Evolutionary conservation across 1,140 invertebrate genomes (phyloP).

Genomic region (Macrotrachela quadricornifera): DNA sequence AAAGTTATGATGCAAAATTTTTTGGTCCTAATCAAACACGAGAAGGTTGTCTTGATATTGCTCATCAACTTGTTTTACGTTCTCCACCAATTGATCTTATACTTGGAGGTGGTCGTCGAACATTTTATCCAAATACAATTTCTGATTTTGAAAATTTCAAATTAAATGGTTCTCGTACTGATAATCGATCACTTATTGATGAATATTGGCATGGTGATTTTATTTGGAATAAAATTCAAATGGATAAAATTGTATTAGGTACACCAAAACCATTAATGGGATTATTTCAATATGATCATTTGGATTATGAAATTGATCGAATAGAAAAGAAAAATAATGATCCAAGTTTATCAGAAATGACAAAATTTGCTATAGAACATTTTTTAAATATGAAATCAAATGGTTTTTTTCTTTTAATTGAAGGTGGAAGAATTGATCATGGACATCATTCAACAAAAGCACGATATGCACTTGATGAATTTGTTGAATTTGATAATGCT

Average conservation of each 20-base stretch:
- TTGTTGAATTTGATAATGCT: conserved; percentile 51
- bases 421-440: conserved; percentile 58
- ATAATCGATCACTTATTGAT: background rate
- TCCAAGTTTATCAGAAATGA: conserved; percentile 59
- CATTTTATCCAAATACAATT: background rate
- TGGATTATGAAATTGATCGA: conserved; percentile 49
- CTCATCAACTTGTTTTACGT: conserved; percentile 18
- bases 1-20: conserved; percentile 15
- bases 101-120: conserved; percentile 6
- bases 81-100: conserved; percentile 8
- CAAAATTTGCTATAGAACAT: conserved; percentile 53
- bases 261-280: conserved; percentile 19
- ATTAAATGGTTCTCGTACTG: background rate
- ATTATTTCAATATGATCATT: conserved; percentile 49
- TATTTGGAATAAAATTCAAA: no score
- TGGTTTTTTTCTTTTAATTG: conserved; percentile 69
- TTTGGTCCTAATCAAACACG: background rate
- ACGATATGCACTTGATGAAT: conserved; percentile 52
- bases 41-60: conserved; percentile 32
- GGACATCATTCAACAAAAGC: conserved; percentile 62
- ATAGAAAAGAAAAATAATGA: conserved; percentile 17
- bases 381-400: conserved; percentile 52
- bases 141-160: background rate
- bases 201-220: no score
- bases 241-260: no score